Percentiles rank a stretch among this genome's conserved stretches.
Conservation (phyloP, 1,140 invertebrate genomes). For the Antheraea pernyi region DNA sequence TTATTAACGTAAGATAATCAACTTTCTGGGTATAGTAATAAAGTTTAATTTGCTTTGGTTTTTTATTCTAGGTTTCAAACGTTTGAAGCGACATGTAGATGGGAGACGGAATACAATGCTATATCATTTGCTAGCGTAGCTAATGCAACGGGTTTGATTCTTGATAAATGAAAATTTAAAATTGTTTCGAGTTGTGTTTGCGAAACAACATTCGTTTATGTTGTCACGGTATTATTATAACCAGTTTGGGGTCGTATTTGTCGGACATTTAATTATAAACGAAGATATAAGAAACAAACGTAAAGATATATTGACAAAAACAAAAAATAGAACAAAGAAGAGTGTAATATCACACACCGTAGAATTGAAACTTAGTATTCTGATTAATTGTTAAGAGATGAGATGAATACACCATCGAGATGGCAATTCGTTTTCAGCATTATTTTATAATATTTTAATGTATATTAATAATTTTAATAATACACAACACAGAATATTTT, state of each 20-base stretch:
- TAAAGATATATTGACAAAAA: no score
- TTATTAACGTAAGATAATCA: not conserved
- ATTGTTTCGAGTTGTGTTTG: conserved; percentile 1
- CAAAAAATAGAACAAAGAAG: no score
- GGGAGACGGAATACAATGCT: not conserved
- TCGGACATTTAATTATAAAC: not conserved
- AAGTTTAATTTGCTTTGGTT: not conserved
- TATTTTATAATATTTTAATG: no score
- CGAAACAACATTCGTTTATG: not conserved
- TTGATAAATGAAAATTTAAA: conserved; percentile 5
- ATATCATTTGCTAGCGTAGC: conserved; percentile 2
- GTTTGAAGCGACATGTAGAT: not conserved
- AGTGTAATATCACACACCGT: no score
- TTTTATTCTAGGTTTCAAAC: not conserved
- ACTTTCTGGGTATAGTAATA: not conserved
- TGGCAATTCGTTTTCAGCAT: no score
- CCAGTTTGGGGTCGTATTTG: not conserved
- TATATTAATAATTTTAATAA: no score
- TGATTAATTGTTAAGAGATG: no score
- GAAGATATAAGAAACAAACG: no score
- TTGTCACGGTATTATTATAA: not conserved
- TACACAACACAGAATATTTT: no score
- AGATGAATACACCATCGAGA: no score
- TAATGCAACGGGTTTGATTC: conserved; percentile 2
- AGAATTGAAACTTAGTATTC: no score